These are phyloP conservation scores for Drosophila sucinea DNA, from an alignment of 1,140 invertebrate species.

Conservation along the genomic window DNA sequence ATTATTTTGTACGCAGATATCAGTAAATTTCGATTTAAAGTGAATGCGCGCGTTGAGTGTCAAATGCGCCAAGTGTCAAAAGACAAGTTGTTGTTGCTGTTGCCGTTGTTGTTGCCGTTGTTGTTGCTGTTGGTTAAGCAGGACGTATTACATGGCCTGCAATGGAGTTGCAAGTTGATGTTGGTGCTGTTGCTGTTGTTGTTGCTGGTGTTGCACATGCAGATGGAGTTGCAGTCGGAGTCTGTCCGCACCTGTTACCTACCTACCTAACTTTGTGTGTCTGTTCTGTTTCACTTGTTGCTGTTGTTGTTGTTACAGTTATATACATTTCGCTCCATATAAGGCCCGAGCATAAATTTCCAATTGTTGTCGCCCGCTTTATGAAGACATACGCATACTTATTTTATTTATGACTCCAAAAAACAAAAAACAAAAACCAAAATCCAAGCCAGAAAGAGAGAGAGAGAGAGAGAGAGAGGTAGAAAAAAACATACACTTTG, in stretches of 20 bases:
- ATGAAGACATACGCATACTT: constrained; percentile 78
- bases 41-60: constrained; percentile 82
- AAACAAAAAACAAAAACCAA: constrained; percentile 62
- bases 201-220: constrained; percentile 26
- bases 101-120: background rate
- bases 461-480: background rate
- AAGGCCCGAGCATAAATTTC: constrained; percentile 74
- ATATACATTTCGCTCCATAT: constrained; percentile 58
- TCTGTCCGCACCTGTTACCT: constrained; percentile 40
- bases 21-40: constrained; percentile 83
- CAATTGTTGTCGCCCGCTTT: constrained; percentile 72
- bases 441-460: background rate
- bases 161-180: constrained; percentile 15
- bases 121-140: constrained; percentile 40
- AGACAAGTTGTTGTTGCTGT: constrained; percentile 58
- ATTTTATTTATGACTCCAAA: constrained; percentile 76
- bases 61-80: constrained; percentile 81
- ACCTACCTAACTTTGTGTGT: background rate
- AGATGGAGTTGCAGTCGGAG: constrained; percentile 1
- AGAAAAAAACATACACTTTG: constrained; percentile 54
- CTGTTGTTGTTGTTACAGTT: constrained; percentile 57
- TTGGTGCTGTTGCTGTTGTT: constrained; percentile 38
- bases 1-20: constrained; percentile 82
- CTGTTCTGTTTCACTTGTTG: constrained; percentile 10
- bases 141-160: constrained; percentile 49